These are phyloP conservation scores for Ceratoteleas bidentatus DNA, from an alignment of 1,140 invertebrate genomes.

Conservation along the genomic window DNA sequence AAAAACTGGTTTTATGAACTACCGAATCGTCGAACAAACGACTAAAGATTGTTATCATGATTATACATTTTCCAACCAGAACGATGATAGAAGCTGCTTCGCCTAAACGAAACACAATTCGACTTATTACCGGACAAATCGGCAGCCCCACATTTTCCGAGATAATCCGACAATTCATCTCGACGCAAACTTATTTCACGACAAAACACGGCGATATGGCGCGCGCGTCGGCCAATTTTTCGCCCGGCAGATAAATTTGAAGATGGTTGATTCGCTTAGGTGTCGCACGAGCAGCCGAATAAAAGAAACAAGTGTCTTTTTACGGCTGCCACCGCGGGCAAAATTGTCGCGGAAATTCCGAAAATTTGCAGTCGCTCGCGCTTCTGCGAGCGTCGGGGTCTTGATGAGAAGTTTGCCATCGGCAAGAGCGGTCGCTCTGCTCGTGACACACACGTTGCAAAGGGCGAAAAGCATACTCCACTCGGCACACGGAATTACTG, in stretches of 20 bases:
- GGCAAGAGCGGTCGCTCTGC: slow-evolving; percentile 70
- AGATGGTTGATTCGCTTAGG: slow-evolving; percentile 42
- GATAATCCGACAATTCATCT: too few relatives aligned
- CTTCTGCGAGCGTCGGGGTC: slow-evolving; percentile 67
- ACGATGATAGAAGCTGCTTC: too few relatives aligned
- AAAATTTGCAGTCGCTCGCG: slow-evolving; percentile 68
- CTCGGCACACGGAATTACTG: slow-evolving; percentile 44
- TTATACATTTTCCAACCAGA: too few relatives aligned
- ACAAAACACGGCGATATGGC: slow-evolving; percentile 15
- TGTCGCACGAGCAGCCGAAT: slow-evolving; percentile 31
- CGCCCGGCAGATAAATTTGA: slow-evolving; percentile 27
- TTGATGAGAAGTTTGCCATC: slow-evolving; percentile 74
- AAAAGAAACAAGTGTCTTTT: slow-evolving; percentile 52
- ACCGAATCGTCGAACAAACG: too few relatives aligned
- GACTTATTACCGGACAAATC: too few relatives aligned
- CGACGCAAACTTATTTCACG: slow-evolving; percentile 12
- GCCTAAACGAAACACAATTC: too few relatives aligned
- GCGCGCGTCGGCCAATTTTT: slow-evolving; percentile 32
- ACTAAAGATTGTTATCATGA: too few relatives aligned
- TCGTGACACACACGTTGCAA: slow-evolving; percentile 53
- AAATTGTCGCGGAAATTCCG: slow-evolving; percentile 67
- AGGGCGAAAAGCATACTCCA: slow-evolving; percentile 37
- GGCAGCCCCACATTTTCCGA: too few relatives aligned
- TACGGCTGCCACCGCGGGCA: slow-evolving; percentile 39
- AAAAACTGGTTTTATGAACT: too few relatives aligned